Percentiles rank a stretch among this genome's conserved stretches.
Conservation (phyloP, 2,113 vertebrate species). For the Blennius ocellaris region DNA sequence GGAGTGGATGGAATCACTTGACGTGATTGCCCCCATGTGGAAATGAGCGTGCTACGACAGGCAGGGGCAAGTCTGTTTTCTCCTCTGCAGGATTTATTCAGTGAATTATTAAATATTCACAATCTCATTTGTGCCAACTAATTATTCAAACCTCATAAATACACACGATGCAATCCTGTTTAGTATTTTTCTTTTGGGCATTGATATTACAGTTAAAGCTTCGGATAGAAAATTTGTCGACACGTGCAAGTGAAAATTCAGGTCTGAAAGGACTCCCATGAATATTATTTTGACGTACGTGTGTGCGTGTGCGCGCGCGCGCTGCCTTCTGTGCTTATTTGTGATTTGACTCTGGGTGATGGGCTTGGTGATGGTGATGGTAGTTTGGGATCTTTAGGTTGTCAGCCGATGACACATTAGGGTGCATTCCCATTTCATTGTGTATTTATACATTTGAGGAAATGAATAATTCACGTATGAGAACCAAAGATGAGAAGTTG, state of each 20-base stretch:
- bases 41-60: conserved; percentile 8
- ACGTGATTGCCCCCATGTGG: conserved; percentile 68
- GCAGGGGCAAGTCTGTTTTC: not conserved
- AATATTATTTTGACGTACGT: no score
- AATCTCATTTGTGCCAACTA: not conserved
- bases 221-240: not conserved
- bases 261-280: no score
- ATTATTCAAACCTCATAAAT: not conserved
- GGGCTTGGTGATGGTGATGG: no score
- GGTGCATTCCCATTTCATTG: no score
- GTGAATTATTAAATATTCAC: conserved; percentile 19
- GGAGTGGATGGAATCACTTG: conserved; percentile 10
- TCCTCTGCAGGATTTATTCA: conserved; percentile 25
- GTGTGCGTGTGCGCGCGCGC: no score
- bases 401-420: no score
- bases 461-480: no score
- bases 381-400: no score
- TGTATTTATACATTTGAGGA: no score
- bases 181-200: not conserved
- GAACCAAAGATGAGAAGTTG: not conserved
- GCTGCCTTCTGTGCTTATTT: no score
- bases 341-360: no score
- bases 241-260: no score
- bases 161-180: not conserved
- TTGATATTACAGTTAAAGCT: not conserved